Percentiles rank a stretch among this genome's conserved stretches.
phyloP scores from a whole-genome alignment of 37 sponge, comb jelly and placozoan species.

The Geodia barretti region DNA sequence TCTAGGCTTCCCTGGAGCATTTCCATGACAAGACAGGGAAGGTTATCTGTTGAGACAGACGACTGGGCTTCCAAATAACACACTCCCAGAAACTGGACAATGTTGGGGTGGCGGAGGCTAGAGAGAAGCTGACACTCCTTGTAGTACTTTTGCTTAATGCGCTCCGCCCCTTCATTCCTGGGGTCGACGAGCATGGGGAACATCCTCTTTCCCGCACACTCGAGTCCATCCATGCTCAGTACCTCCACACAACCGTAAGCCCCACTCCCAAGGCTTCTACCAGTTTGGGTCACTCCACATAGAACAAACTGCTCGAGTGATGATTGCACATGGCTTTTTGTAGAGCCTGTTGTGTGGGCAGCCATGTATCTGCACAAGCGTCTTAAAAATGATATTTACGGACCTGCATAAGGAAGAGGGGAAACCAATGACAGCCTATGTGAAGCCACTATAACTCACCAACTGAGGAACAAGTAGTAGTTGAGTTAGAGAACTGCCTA shows the following conservation, averaged over 20 bases:
- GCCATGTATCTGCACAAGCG: too few species aligned
- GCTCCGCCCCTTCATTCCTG: neutral
- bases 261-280: neutral
- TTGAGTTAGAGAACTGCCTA: too few species aligned
- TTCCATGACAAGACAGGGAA: neutral
- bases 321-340: too few species aligned
- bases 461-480: too few species aligned
- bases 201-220: conserved; percentile 3
- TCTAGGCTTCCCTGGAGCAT: neutral
- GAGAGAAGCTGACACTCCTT: conserved; percentile 7
- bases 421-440: too few species aligned
- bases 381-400: too few species aligned
- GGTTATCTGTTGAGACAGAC: neutral
- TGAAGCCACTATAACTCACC: too few species aligned
- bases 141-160: neutral
- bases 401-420: too few species aligned
- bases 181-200: neutral
- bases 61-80: neutral
- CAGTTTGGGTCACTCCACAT: neutral
- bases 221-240: neutral
- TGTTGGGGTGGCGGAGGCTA: conserved; percentile 2
- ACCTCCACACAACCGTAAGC: neutral
- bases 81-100: conserved; percentile 6
- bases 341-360: too few species aligned
- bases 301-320: neutral